These are phyloP conservation scores for Acanthosepion lycidas DNA, from an alignment of 2,888 invertebrate genomes.

Conservation along the genomic window DNA sequence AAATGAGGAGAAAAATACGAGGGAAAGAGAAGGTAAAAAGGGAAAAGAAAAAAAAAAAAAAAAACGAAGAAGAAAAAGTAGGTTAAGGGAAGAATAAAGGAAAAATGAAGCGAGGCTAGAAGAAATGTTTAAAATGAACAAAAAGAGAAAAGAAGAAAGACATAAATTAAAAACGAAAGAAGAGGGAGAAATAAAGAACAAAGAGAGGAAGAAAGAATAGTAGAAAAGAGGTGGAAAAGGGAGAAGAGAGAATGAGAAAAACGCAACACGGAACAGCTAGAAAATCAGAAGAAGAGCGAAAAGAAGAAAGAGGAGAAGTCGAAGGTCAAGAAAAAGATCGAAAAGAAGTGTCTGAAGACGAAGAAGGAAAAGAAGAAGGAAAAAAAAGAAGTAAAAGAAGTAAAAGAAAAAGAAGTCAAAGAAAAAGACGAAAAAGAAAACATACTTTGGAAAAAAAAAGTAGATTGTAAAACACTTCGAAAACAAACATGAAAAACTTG, in stretches of 20 bases:
- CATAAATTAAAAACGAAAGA: too few relatives aligned
- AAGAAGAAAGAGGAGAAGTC: neutral
- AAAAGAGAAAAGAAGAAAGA: too few relatives aligned
- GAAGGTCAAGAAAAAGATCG: neutral
- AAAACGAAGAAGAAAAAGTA: neutral
- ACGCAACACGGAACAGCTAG: neutral
- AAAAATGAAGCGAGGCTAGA: neutral
- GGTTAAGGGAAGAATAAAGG: neutral
- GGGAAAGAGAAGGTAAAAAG: neutral
- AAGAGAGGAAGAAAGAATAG: neutral
- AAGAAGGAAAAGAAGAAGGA: neutral
- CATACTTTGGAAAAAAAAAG: neutral
- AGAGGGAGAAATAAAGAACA: neutral
- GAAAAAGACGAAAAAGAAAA: neutral
- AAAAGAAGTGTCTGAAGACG: neutral
- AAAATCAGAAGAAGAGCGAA: neutral
- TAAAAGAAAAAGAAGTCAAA: too few relatives aligned
- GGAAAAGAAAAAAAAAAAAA: neutral
- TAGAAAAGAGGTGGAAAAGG: neutral
- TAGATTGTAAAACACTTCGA: neutral
- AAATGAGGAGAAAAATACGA: neutral
- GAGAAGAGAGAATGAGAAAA: neutral
- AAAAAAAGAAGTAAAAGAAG: too few relatives aligned
- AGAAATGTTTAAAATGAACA: too few relatives aligned
- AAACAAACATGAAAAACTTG: neutral